Base-by-base conservation (phyloP, 2,113 vertebrate species). In the Lonchura striata region DNA sequence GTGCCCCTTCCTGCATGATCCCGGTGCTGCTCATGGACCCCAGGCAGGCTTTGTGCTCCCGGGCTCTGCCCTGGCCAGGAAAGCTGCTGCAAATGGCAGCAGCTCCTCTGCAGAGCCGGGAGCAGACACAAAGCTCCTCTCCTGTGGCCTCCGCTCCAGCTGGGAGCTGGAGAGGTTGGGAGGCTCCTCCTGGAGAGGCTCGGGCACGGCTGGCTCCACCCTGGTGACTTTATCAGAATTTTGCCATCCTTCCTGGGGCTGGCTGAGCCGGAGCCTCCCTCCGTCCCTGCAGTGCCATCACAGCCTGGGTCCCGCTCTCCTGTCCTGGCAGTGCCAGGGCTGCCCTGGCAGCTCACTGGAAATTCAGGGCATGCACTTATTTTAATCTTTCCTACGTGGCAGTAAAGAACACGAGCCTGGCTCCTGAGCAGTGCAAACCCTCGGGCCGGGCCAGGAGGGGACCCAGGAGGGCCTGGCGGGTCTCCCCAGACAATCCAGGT, bases 201-300 rank as follows among this genome's bases (percentile, higher is more conserved):
- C 0, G 1, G 15, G 60, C 1, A 0, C 7, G 13, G 15, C 23
- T 13, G 13, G n/a, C 88, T 82, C 50, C 2, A 0, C 25, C 54
- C 23, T 28, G 28, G 3, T 8, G 56, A 1, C 24, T 63, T 56
- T 27, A 23, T 20, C 71, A 17, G 37, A 1, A 17, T 69, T 54
- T 52, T 25, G 47, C 46, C 9, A 1, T 8, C 4, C 61, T 65
- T 27, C 6, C 61, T 50, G 8, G 22, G 21, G 42, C 22, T 50
- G 35, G 16, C 25, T 16, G 47, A 30, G 72, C 61, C 18, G 28
- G 57, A 93, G 56, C 66, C 53, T 74, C 53, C 37, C 47, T 11
- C 47, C 0, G 0, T 42, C 46, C 33, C 49, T 1, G 35, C 0
- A 1, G 3, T 57, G 59, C 54, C 8, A 0, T 20, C 0, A 0